These are phyloP conservation scores for Acronicta alni DNA, from an alignment of 2,888 invertebrate genomes.

Conservation along the genomic window DNA sequence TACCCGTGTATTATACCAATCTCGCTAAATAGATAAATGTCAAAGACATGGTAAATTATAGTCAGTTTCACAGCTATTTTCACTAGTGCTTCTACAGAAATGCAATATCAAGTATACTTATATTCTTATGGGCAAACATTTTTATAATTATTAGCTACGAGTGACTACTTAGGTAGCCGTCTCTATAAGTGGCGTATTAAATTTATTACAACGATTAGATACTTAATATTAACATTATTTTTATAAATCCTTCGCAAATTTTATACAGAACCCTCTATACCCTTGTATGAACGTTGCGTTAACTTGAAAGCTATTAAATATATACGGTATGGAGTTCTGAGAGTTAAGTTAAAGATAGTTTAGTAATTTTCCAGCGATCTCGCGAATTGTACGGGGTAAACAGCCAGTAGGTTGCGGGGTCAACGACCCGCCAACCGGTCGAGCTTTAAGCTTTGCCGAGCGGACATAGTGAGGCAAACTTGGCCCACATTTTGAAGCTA, in stretches of 20 bases:
- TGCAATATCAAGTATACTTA: conserved; percentile 26
- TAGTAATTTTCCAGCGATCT: conserved; percentile 54
- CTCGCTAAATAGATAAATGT: conserved; percentile 53
- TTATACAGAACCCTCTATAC: neutral
- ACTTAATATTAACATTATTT: too few species aligned
- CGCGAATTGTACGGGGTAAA: conserved; percentile 65
- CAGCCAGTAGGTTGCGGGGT: conserved; percentile 85
- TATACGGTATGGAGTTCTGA: conserved; percentile 32
- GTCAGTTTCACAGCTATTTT: conserved; percentile 40
- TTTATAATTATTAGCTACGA: conserved; percentile 22
- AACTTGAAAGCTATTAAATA: conserved; percentile 30
- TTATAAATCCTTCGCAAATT: too few species aligned
- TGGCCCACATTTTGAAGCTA: conserved; percentile 82
- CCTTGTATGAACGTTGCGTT: conserved; percentile 4
- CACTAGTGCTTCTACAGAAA: conserved; percentile 28
- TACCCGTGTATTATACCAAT: conserved; percentile 45
- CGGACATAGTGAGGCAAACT: conserved; percentile 80
- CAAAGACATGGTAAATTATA: conserved; percentile 53
- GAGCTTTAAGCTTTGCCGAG: conserved; percentile 82
- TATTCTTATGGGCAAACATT: conserved; percentile 28
- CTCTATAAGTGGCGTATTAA: too few species aligned
- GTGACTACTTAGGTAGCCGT: neutral
- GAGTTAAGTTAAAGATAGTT: conserved; percentile 55
- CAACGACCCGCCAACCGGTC: conserved; percentile 85
- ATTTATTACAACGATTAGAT: too few species aligned